Conservation (phyloP, 2,888 invertebrate species). For the Polydrusus cervinus region DNA sequence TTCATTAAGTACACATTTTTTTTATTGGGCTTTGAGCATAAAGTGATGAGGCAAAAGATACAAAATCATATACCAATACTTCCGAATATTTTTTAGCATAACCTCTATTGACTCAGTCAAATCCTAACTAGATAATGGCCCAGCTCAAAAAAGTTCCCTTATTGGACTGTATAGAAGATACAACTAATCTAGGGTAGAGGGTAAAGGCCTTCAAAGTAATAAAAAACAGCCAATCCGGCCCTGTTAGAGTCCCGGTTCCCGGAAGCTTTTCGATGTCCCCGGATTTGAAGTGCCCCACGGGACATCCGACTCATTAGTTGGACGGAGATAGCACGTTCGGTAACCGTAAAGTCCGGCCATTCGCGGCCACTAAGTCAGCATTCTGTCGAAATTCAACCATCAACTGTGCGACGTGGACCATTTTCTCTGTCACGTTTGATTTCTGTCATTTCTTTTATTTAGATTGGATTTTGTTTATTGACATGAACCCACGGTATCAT, state of each 20-base stretch:
- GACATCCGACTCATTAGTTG: conserved; percentile 68
- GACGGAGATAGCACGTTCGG: conserved; percentile 69
- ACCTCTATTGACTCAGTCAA: too few relatives aligned
- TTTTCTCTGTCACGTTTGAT: conserved; percentile 53
- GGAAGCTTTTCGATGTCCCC: conserved; percentile 61
- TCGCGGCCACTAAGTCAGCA: conserved; percentile 70
- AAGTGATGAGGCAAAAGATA: too few relatives aligned
- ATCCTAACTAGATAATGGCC: too few relatives aligned
- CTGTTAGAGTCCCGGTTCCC: conserved; percentile 43
- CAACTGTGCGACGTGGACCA: conserved; percentile 63
- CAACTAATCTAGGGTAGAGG: too few relatives aligned
- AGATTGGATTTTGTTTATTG: conserved; percentile 50
- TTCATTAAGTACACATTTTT: too few relatives aligned
- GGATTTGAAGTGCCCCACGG: conserved; percentile 62
- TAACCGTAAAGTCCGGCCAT: conserved; percentile 67
- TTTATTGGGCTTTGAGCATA: too few relatives aligned
- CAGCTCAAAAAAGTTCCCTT: too few relatives aligned
- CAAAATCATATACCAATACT: too few relatives aligned
- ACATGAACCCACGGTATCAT: neutral
- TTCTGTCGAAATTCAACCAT: conserved; percentile 64
- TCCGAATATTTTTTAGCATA: too few relatives aligned
- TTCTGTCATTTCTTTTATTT: conserved; percentile 47
- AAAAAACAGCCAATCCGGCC: too few relatives aligned
- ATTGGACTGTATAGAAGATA: too few relatives aligned
- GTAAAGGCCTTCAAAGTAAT: too few relatives aligned